Evolutionary conservation across 1,140 invertebrate species (phyloP).

Genomic region (Drosophila nasuta): DNA sequence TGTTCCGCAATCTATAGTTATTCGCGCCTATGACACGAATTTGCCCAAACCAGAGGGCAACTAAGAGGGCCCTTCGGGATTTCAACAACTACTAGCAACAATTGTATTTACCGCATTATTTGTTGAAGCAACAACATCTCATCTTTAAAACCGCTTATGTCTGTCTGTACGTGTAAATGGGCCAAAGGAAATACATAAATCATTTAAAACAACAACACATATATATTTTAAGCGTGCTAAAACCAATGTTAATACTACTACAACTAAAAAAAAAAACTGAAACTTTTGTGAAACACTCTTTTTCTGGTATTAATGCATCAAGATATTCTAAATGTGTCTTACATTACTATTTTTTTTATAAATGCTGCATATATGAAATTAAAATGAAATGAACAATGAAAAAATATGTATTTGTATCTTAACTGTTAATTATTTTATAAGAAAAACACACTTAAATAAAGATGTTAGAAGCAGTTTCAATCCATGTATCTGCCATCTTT

Average conservation of each 20-base stretch:
- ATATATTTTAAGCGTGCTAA: conserved; percentile 26
- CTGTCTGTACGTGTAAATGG: conserved; percentile 36
- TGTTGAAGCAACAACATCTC: conserved; percentile 25
- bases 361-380: conserved; percentile 48
- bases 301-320: conserved; percentile 46
- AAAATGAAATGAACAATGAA: conserved; percentile 2
- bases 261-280: conserved; percentile 36
- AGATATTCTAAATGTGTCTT: conserved; percentile 74
- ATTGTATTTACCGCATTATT: conserved; percentile 36
- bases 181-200: conserved; percentile 41
- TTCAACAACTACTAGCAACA: conserved; percentile 18
- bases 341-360: conserved; percentile 61
- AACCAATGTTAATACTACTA: conserved; percentile 42
- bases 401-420: conserved; percentile 69
- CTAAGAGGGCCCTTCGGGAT: conserved; percentile 37
- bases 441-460: conserved; percentile 60
- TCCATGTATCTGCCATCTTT: conserved; percentile 8
- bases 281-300: conserved; percentile 50
- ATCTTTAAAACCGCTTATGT: conserved; percentile 28
- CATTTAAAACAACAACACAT: conserved; percentile 26
- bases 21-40: conserved; percentile 96
- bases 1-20: conserved; percentile 95
- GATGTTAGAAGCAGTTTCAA: conserved; percentile 60
- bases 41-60: conserved; percentile 91
- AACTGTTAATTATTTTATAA: conserved; percentile 79